Conservation (phyloP, 1,140 invertebrate species). For the Ptiloglossa arizonensis region DNA sequence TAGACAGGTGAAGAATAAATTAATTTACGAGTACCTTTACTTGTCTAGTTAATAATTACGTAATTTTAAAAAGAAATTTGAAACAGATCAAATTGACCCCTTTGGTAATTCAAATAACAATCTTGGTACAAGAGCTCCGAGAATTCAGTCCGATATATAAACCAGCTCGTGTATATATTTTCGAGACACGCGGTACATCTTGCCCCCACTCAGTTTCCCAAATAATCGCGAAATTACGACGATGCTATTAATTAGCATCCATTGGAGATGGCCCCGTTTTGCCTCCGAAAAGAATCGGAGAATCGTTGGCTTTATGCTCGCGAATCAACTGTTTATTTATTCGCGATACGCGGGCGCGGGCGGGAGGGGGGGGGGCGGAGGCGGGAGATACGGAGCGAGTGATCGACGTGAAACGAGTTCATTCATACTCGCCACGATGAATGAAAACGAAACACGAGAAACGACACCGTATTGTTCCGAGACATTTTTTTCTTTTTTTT, state of each 20-base stretch:
- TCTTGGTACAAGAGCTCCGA: too few relatives aligned
- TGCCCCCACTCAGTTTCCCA: not conserved
- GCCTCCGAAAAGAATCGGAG: slow-evolving; percentile 15
- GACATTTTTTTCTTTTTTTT: not conserved
- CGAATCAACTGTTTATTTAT: slow-evolving; percentile 69
- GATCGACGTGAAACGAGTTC: slow-evolving; percentile 70
- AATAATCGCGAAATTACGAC: slow-evolving; percentile 41
- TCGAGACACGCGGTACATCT: not conserved
- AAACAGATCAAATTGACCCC: too few relatives aligned
- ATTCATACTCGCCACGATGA: slow-evolving; percentile 59
- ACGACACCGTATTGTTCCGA: slow-evolving; percentile 37
- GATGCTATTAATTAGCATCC: slow-evolving; percentile 58
- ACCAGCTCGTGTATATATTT: too few relatives aligned
- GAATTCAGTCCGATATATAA: too few relatives aligned
- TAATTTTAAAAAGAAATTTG: too few relatives aligned
- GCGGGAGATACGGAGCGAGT: slow-evolving; percentile 41
- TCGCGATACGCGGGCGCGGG: slow-evolving; percentile 11
- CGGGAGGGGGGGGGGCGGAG: not conserved
- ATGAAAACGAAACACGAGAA: slow-evolving; percentile 43
- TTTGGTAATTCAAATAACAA: too few relatives aligned
- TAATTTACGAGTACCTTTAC: too few relatives aligned
- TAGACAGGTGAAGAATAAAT: too few relatives aligned
- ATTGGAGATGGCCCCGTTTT: slow-evolving; percentile 1
- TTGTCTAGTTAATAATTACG: too few relatives aligned
- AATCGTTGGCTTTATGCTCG: slow-evolving; percentile 59